Evolutionary conservation across 2,113 vertebrate genomes (phyloP).

Genomic region (Indicator indicator): DNA sequence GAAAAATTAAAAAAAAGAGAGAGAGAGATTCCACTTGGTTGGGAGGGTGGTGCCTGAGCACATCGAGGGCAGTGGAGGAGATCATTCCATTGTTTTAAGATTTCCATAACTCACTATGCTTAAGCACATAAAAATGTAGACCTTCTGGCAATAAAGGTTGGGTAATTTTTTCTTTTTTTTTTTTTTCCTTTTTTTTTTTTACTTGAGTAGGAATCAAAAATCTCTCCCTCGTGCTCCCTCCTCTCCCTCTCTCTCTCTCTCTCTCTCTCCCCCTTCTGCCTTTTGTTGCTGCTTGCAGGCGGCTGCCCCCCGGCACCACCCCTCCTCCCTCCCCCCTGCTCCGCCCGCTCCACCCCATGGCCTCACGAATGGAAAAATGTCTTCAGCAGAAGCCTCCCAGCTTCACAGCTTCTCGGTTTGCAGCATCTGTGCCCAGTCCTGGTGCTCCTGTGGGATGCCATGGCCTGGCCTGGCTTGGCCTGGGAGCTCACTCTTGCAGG

Average conservation of each 20-base stretch:
- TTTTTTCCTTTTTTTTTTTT: no score
- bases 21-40: constrained; percentile 24
- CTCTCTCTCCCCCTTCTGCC: neutral
- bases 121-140: constrained; percentile 73
- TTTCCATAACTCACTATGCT: constrained; percentile 73
- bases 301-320: neutral
- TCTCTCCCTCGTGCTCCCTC: constrained; percentile 28
- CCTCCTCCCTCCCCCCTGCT: neutral
- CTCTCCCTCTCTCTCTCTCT: no score
- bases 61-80: constrained; percentile 42
- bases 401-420: neutral
- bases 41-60: constrained; percentile 50
- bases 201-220: constrained; percentile 64
- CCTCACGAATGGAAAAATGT: constrained; percentile 62
- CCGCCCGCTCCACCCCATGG: constrained; percentile 28
- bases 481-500: neutral
- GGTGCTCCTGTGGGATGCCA: neutral
- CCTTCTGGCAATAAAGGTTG: constrained; percentile 62
- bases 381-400: constrained; percentile 61
- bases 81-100: constrained; percentile 73
- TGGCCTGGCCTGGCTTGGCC: neutral
- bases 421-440: constrained; percentile 65
- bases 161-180: constrained; percentile 33
- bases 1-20: neutral
- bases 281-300: constrained; percentile 53